Evolutionary conservation across 2,797 vertebrate genomes (phyloP).

Genomic region (Okamejei kenojei): DNA sequence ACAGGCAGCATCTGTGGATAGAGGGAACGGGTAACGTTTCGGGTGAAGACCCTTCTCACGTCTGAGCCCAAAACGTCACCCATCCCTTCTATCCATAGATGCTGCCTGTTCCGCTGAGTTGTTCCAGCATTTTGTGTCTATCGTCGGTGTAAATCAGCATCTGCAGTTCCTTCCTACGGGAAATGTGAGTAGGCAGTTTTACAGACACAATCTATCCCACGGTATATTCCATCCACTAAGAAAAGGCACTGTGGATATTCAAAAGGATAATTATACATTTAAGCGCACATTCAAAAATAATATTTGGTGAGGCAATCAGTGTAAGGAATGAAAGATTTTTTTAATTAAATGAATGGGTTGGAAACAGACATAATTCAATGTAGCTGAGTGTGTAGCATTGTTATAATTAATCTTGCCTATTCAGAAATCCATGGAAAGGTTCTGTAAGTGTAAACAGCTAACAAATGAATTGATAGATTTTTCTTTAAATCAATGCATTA

Average conservation of each 20-base stretch:
- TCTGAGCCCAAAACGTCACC: no score
- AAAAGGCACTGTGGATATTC: neutral
- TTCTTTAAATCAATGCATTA: neutral
- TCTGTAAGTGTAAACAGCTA: neutral
- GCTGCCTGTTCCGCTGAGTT: no score
- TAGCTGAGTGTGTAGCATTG: neutral
- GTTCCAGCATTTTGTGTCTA: no score
- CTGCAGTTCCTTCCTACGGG: no score
- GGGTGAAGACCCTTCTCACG: no score
- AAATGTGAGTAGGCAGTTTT: neutral
- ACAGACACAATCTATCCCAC: neutral
- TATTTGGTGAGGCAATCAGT: neutral
- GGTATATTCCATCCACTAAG: neutral
- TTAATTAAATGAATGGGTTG: neutral
- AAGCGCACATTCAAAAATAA: neutral
- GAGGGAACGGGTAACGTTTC: no score
- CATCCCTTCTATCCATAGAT: no score
- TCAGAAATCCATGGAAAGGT: neutral
- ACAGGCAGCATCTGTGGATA: no score
- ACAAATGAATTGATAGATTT: neutral
- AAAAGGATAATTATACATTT: neutral
- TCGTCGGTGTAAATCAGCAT: no score
- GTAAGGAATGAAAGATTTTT: neutral
- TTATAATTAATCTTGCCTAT: neutral
- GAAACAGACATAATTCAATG: neutral